Evolutionary conservation across 2,888 invertebrate genomes (phyloP).

Genomic region (Ophioninae sp.): DNA sequence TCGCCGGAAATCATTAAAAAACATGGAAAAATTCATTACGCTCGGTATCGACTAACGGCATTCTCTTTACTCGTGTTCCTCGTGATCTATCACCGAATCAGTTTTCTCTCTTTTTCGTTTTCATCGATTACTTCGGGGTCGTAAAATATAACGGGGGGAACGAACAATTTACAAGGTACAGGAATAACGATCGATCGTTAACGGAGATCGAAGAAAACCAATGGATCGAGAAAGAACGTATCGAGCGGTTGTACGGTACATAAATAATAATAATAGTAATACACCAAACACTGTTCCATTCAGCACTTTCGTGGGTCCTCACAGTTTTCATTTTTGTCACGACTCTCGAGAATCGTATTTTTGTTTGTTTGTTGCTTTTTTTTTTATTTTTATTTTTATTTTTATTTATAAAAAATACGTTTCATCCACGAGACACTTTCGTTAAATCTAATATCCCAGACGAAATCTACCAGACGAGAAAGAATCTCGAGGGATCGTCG

Average conservation of each 20-base stretch:
- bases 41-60: conserved; percentile 57
- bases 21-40: conserved; percentile 34
- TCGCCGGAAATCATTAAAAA: conserved; percentile 6
- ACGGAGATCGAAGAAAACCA: conserved; percentile 19
- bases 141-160: conserved; percentile 1
- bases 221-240: conserved; percentile 22
- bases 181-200: background rate
- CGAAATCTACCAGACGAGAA: conserved; percentile 40
- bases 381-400: conserved; percentile 6
- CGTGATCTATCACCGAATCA: conserved; percentile 43
- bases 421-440: conserved; percentile 39
- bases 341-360: conserved; percentile 34
- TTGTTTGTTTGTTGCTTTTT: no score
- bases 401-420: conserved; percentile 53
- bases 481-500: conserved; percentile 14
- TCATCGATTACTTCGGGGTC: conserved; percentile 4
- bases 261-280: conserved; percentile 35
- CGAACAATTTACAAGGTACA: background rate
- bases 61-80: conserved; percentile 47
- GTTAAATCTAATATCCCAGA: conserved; percentile 40
- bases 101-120: background rate
- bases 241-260: conserved; percentile 41
- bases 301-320: conserved; percentile 23
- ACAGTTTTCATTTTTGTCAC: conserved; percentile 25
- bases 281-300: conserved; percentile 31